Base-by-base conservation (phyloP, 2,113 vertebrate species). In the Phalacrocorax brasilianus region DNA sequence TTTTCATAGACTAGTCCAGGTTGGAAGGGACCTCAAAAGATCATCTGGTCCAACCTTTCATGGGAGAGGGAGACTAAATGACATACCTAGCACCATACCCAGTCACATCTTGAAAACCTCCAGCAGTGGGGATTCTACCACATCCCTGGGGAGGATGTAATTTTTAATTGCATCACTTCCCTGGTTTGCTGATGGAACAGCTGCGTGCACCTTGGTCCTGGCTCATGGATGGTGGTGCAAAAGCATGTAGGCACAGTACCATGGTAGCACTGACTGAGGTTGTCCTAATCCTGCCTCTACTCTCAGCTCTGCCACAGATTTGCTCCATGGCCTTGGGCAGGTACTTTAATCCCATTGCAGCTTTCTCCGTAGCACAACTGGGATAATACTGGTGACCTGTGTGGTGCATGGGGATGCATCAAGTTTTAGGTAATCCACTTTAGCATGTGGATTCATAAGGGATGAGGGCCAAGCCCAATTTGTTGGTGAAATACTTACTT, bases 31-130 rank as follows among this genome's bases (percentile, higher is more conserved):
- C 18, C 65, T 66, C 2, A 1, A 52, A 55, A 71, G 22, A 40
- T 24, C 10, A 12, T 71, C 50, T 71, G 13, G 14, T 59, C 12
- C 28, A 49, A 0, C 0, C 0, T 78, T 62, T 82, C 4, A 2
- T 32, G 8, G 56, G 47, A 75, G 22, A 3, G 14, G 38, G 66
- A 85, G 11, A 6, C 45, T 40, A 40, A 24, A 22, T 53, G 40
- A 66, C 21, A 0, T 47, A 47, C 70, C 12, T n/a, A 58, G 38
- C 24, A n/a, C 14, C 13, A 14, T 85, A 13, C 38, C 33, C 52
- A 30, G 2, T 50, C 27, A 28, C 20, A 15, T 75, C 11, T 23
- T 67, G 38, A 42, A 90, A 76, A 45, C 21, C 11, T 90, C 27
- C 38, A 82, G 19, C 0, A 3, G 4, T n/a, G 23, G 11, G 32